These are phyloP conservation scores for Cossypha caffra DNA, from an alignment of 2,797 vertebrate genomes.

Conservation along the genomic window DNA sequence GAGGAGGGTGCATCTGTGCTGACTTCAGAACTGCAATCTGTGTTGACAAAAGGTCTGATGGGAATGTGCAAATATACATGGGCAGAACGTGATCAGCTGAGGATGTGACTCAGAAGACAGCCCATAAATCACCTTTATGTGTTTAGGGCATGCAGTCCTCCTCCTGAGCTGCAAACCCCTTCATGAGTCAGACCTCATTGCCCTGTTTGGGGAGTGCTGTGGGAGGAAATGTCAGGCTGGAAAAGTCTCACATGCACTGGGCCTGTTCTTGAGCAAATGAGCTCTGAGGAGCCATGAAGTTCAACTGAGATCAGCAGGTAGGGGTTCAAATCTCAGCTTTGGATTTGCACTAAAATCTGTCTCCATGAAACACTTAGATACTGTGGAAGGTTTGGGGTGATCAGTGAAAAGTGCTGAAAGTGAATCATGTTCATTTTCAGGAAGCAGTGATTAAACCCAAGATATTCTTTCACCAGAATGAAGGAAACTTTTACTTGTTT, in stretches of 20 bases:
- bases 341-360: not conserved
- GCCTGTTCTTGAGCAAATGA: not conserved
- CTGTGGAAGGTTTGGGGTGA: not conserved
- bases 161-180: not conserved
- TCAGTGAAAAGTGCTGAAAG: not conserved
- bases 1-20: not conserved
- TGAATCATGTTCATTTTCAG: not conserved
- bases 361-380: not conserved
- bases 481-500: not conserved
- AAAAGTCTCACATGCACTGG: rapidly evolving
- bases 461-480: not conserved
- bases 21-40: not conserved
- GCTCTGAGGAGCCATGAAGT: not conserved
- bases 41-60: not conserved
- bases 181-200: not conserved
- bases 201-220: not conserved
- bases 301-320: not conserved
- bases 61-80: not conserved
- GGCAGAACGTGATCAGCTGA: rapidly evolving
- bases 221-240: not conserved
- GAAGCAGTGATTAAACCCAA: not conserved
- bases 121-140: not conserved
- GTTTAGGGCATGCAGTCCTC: not conserved
- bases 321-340: not conserved
- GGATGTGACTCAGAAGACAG: not conserved